These are phyloP conservation scores for Ispidina picta DNA, from an alignment of 2,797 vertebrate genomes.

Conservation along the genomic window DNA sequence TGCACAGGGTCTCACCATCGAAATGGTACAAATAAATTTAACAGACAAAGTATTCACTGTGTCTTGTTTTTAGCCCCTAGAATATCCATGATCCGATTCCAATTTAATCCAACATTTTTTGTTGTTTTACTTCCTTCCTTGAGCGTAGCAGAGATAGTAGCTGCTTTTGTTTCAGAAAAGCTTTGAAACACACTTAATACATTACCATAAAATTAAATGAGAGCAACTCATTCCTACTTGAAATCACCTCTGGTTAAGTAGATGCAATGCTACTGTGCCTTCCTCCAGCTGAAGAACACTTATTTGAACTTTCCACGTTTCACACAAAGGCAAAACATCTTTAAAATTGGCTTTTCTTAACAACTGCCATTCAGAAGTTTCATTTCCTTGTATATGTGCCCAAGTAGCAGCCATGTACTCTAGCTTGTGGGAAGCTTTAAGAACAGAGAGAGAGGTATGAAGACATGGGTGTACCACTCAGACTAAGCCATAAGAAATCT, in stretches of 20 bases:
- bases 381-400: neutral
- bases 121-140: too few species aligned
- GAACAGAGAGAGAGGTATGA: neutral
- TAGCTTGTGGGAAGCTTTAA: neutral
- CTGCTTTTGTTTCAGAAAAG: neutral
- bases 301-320: neutral
- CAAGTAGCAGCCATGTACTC: neutral
- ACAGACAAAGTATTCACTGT: neutral
- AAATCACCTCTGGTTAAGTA: neutral
- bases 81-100: neutral
- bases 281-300: neutral
- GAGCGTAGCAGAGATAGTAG: neutral
- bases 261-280: neutral
- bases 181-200: neutral
- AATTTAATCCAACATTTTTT: neutral
- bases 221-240: neutral
- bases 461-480: neutral
- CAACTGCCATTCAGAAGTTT: neutral
- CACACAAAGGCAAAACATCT: neutral
- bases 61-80: neutral
- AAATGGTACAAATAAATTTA: neutral
- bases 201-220: neutral
- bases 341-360: neutral
- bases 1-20: accelerated
- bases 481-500: neutral